These are phyloP conservation scores for Drosophila grimshawi DNA, from an alignment of 1,140 invertebrate species.

Conservation along the genomic window DNA sequence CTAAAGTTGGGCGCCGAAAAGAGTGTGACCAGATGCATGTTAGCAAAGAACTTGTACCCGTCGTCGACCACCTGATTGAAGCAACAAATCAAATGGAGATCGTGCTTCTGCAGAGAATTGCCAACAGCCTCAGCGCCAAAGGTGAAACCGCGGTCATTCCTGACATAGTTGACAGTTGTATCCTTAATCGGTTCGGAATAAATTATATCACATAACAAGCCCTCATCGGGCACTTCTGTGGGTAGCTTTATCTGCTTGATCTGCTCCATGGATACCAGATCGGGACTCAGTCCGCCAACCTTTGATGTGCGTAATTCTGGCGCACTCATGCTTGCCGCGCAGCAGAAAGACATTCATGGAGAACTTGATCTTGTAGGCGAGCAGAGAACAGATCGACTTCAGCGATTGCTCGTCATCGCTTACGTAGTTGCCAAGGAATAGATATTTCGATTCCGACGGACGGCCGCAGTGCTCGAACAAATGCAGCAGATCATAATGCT, in stretches of 20 bases:
- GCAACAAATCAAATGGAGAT: constrained; percentile 97
- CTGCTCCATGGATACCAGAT: constrained; percentile 95
- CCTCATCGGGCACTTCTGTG: constrained; percentile 95
- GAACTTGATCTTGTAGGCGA: no score
- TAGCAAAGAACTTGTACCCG: constrained; percentile 99
- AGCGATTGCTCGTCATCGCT: constrained; percentile 97
- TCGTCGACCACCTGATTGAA: constrained; percentile 99
- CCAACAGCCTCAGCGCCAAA: constrained; percentile 96
- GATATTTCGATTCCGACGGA: constrained; percentile 99
- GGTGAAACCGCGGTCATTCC: constrained; percentile 97
- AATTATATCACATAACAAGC: constrained; percentile 96
- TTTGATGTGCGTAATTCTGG: no score
- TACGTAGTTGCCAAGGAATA: constrained; percentile 96
- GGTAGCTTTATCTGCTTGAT: constrained; percentile 95
- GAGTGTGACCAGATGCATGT: constrained; percentile 97
- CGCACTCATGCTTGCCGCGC: no score
- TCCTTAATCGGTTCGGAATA: constrained; percentile 99
- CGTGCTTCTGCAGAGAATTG: constrained; percentile 97
- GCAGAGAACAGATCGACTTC: no score
- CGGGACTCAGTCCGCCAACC: constrained; percentile 95
- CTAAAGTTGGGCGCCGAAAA: constrained; percentile 99
- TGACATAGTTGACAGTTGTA: constrained; percentile 92
- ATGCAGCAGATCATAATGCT: constrained; percentile 98
- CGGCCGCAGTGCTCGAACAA: constrained; percentile 99
- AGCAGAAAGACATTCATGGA: no score